phyloP scores from a whole-genome alignment of 2,113 vertebrate species.

The Halichoeres trimaculatus region DNA sequence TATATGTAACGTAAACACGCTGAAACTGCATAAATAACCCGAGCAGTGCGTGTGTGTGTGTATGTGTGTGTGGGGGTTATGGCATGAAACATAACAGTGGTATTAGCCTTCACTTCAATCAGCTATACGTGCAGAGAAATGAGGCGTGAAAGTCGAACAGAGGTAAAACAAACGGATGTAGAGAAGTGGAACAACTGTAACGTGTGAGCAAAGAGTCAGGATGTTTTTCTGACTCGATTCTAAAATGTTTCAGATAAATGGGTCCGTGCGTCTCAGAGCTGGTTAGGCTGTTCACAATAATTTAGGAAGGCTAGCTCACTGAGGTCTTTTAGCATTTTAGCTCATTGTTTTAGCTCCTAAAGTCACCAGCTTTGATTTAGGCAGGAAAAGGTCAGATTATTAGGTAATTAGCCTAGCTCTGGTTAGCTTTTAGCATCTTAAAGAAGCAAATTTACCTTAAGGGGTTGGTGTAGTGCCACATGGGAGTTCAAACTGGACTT shows the following conservation, averaged over 20 bases:
- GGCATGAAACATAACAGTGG: conserved; percentile 45
- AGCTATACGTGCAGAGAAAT: conserved; percentile 44
- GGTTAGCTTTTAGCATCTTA: not conserved
- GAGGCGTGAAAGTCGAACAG: conserved; percentile 18
- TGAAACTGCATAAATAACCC: conserved; percentile 57
- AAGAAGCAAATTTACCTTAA: not conserved
- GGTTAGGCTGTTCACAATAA: too few relatives aligned
- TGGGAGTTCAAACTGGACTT: not conserved
- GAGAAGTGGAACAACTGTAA: conserved; percentile 6
- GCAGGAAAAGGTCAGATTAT: too few relatives aligned
- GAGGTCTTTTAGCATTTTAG: too few relatives aligned
- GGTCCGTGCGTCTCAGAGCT: too few relatives aligned
- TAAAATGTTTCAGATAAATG: too few relatives aligned
- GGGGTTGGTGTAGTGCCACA: not conserved
- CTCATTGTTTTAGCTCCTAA: too few relatives aligned
- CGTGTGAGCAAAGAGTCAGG: not conserved
- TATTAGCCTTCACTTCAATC: conserved; percentile 52
- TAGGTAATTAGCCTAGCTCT: too few relatives aligned
- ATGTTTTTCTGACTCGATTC: not conserved
- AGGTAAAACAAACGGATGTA: conserved; percentile 4
- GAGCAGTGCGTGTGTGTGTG: too few relatives aligned
- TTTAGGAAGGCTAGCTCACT: not conserved
- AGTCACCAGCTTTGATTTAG: too few relatives aligned
- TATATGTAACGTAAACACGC: conserved; percentile 56
- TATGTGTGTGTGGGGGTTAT: conserved; percentile 25